Conservation (phyloP, 2,113 vertebrate genomes). For the Oreochromis spilurus region DNA sequence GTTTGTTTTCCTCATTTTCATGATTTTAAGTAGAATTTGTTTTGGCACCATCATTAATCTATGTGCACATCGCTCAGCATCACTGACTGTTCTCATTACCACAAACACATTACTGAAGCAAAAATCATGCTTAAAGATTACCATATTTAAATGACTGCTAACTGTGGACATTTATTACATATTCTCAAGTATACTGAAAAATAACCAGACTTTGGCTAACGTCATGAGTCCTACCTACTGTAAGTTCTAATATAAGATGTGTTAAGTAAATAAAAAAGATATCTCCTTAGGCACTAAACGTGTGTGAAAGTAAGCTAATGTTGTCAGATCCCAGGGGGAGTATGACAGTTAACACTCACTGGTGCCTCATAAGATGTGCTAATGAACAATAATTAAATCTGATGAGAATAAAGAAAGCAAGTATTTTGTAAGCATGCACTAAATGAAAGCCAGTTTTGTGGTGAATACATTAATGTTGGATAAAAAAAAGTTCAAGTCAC, state of each 20-base stretch:
- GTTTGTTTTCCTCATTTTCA: not conserved
- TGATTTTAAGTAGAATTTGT: constrained; percentile 10
- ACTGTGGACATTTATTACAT: not conserved
- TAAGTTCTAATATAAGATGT: not conserved
- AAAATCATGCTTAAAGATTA: constrained; percentile 1
- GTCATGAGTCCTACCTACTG: not conserved
- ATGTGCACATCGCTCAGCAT: not conserved
- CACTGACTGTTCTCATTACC: constrained; percentile 23
- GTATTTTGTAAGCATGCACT: constrained; percentile 46
- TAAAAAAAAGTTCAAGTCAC: not conserved
- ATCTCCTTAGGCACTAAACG: not conserved
- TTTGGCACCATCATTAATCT: constrained; percentile 36
- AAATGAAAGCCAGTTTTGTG: not conserved
- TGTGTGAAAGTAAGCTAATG: constrained; percentile 1
- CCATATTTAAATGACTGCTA: constrained; percentile 20
- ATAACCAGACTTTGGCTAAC: not conserved
- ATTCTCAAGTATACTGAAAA: not conserved
- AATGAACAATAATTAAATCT: constrained; percentile 52
- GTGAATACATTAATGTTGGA: not conserved
- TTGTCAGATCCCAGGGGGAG: not conserved
- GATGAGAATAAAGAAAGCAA: not conserved
- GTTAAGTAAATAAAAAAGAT: not conserved
- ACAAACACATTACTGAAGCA: not conserved
- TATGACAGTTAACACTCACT: not conserved
- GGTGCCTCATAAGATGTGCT: not conserved